These are phyloP conservation scores for Engraulis encrasicolus DNA, from an alignment of 2,113 vertebrate species.

Conservation along the genomic window DNA sequence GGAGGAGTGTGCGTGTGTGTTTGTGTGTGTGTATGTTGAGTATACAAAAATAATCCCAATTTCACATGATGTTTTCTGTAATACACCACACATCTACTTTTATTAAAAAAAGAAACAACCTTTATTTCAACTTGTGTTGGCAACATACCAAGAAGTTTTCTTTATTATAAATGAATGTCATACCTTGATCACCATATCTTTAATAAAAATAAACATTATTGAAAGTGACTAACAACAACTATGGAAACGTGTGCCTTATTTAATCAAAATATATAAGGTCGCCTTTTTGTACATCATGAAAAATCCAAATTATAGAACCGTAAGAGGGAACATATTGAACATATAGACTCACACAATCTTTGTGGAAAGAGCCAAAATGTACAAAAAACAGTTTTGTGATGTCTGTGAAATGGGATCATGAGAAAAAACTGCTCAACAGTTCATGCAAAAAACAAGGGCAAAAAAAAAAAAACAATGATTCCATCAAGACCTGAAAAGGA, in stretches of 20 bases:
- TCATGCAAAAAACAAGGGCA: slow-evolving; percentile 77
- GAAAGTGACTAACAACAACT: slow-evolving; percentile 86
- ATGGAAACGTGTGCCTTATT: slow-evolving; percentile 82
- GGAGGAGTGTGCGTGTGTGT: background rate
- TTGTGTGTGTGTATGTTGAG: background rate
- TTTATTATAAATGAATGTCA: slow-evolving; percentile 87
- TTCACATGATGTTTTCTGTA: background rate
- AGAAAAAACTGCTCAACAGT: slow-evolving; percentile 73
- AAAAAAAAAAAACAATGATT: slow-evolving; percentile 21
- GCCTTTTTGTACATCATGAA: slow-evolving; percentile 60
- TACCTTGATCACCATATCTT: slow-evolving; percentile 85
- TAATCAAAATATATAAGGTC: slow-evolving; percentile 77
- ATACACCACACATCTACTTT: slow-evolving; percentile 54
- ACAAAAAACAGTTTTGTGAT: slow-evolving; percentile 67
- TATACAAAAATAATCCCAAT: background rate
- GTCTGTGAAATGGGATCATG: slow-evolving; percentile 65
- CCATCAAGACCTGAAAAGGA: background rate
- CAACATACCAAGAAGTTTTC: slow-evolving; percentile 83
- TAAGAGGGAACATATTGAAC: slow-evolving; percentile 76
- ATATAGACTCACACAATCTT: slow-evolving; percentile 79
- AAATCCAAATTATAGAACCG: slow-evolving; percentile 46
- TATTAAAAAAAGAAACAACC: slow-evolving; percentile 88
- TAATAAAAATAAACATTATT: slow-evolving; percentile 97
- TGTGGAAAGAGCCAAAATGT: slow-evolving; percentile 68
- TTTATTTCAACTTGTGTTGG: slow-evolving; percentile 87